These are phyloP conservation scores for Perca schrenkii DNA, from an alignment of 2,113 vertebrate genomes.

Conservation along the genomic window DNA sequence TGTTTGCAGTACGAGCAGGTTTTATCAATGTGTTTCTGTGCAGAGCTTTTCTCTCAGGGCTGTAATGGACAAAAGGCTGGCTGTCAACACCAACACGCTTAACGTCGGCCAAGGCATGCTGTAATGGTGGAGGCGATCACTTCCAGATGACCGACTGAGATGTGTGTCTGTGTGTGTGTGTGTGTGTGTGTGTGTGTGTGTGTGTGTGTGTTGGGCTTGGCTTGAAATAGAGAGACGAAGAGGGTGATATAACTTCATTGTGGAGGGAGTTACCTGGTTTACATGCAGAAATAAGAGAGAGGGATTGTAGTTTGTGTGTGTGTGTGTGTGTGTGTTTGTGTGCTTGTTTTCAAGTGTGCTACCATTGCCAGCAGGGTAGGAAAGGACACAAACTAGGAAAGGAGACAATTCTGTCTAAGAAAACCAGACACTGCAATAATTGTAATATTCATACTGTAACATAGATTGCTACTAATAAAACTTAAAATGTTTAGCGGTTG, in stretches of 20 bases:
- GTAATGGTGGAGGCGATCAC: conserved; percentile 68
- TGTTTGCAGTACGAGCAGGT: background rate
- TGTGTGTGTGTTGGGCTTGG: background rate
- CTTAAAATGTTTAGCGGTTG: background rate
- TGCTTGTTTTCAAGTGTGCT: background rate
- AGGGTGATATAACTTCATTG: conserved; percentile 15
- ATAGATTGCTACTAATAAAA: background rate
- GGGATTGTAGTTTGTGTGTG: background rate
- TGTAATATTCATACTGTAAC: background rate
- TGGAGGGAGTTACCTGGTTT: conserved; percentile 21
- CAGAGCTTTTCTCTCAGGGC: conserved; percentile 26
- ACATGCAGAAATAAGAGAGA: conserved; percentile 6
- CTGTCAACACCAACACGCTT: conserved; percentile 67
- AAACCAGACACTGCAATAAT: background rate
- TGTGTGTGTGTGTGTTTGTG: background rate
- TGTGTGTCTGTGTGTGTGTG: conserved; percentile 36
- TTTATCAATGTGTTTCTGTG: conserved; percentile 26
- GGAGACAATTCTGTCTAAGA: background rate
- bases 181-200: background rate
- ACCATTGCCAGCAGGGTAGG: background rate
- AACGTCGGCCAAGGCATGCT: conserved; percentile 40
- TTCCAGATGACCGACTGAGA: conserved; percentile 69
- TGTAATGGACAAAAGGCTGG: conserved; percentile 59
- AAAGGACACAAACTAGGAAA: conserved; percentile 8
- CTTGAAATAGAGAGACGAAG: background rate